Conservation (phyloP, 2,797 vertebrate genomes). For the Argentina silus region DNA sequence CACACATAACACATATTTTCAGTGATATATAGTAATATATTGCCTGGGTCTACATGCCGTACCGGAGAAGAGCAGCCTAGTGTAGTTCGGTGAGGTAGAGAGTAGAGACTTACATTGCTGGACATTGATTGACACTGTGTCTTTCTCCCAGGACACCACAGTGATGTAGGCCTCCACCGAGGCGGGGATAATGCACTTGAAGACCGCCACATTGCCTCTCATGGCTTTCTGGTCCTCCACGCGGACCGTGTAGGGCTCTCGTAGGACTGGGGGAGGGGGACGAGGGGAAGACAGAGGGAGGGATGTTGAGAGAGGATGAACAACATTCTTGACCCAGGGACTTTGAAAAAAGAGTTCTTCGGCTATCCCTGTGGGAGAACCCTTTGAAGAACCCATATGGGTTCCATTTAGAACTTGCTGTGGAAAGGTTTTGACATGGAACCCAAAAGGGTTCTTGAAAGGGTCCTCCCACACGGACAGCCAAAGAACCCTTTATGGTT, state of each 20-base stretch:
- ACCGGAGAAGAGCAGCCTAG: background rate
- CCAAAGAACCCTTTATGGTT: too few relatives aligned
- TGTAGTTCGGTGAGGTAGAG: background rate
- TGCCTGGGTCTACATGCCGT: too few relatives aligned
- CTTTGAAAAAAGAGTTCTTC: background rate
- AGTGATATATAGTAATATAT: too few relatives aligned
- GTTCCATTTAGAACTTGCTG: too few relatives aligned
- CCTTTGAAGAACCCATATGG: too few relatives aligned
- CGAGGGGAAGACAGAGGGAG: conserved; percentile 87
- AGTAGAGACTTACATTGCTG: conserved; percentile 77
- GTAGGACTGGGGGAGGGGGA: conserved; percentile 84
- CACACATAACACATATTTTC: too few relatives aligned
- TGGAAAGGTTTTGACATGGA: too few relatives aligned
- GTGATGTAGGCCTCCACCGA: conserved; percentile 97
- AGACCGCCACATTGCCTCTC: conserved; percentile 98
- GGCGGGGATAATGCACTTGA: conserved; percentile 99
- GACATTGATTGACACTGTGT: conserved; percentile 95
- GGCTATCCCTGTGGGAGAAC: too few relatives aligned
- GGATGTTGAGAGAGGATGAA: conserved; percentile 77
- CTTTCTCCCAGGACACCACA: conserved; percentile 98
- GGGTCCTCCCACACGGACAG: too few relatives aligned
- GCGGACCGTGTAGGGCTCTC: conserved; percentile 98
- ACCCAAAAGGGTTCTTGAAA: too few relatives aligned
- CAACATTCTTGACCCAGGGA: too few relatives aligned
- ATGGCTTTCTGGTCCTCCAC: conserved; percentile 99